Conservation (phyloP, 92 coral and sea anemone genomes). For the Micromussa lordhowensis region DNA sequence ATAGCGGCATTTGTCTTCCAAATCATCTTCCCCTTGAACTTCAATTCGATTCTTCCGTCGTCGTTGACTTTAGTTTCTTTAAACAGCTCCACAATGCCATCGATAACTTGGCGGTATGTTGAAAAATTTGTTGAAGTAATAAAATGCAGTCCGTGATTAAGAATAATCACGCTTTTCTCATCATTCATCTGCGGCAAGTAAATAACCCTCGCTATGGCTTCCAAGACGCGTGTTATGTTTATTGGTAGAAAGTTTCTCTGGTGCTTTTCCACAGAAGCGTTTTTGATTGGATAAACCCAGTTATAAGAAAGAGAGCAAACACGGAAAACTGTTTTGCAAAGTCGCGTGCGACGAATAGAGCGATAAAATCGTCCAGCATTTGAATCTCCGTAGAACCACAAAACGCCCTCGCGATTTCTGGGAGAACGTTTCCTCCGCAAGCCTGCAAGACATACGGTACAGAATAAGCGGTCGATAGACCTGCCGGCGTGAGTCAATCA, state of each 20-base stretch:
- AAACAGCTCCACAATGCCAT: conserved; percentile 64
- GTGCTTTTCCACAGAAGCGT: conserved; percentile 53
- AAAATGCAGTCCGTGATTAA: conserved; percentile 89
- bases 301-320: conserved; percentile 75
- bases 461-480: too few relatives aligned
- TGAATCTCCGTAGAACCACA: conserved; percentile 97
- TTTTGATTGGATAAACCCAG: conserved; percentile 84
- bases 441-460: not conserved
- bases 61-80: conserved; percentile 30
- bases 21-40: conserved; percentile 77
- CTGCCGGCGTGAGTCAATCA: too few relatives aligned
- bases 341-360: conserved; percentile 62
- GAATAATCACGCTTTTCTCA: conserved; percentile 72
- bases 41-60: conserved; percentile 28
- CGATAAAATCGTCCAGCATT: conserved; percentile 74
- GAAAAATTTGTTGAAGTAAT: conserved; percentile 78
- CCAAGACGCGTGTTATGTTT: conserved; percentile 41
- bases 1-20: conserved; percentile 92
- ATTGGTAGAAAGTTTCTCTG: conserved; percentile 48
- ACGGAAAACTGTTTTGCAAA: conserved; percentile 77
- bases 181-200: conserved; percentile 75
- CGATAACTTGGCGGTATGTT: conserved; percentile 74
- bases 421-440: conserved; percentile 33
- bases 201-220: conserved; percentile 68
- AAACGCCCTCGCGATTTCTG: conserved; percentile 52